These are phyloP conservation scores for Calliphora vicina DNA, from an alignment of 1,140 invertebrate genomes.

Conservation along the genomic window DNA sequence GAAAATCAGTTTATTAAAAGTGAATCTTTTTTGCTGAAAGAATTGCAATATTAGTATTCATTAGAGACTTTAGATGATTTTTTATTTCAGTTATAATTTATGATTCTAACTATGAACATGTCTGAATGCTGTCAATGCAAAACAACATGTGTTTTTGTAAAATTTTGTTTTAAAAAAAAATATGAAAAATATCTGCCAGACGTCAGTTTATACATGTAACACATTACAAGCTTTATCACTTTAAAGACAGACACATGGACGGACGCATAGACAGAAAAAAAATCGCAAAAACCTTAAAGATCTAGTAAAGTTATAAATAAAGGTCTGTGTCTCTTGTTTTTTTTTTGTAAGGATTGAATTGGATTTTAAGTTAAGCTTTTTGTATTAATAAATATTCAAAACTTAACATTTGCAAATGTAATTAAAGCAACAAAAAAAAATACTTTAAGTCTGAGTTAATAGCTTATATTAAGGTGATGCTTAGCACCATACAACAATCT, in stretches of 20 bases:
- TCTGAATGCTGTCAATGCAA: slow-evolving; percentile 15
- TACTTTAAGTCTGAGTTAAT: neutral
- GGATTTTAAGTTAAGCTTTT: neutral
- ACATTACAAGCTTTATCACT: slow-evolving; percentile 16
- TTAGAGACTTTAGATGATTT: neutral
- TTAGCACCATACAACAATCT: neutral
- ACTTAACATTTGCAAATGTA: slow-evolving; percentile 6
- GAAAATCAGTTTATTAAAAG: slow-evolving; percentile 1
- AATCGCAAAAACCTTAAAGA: neutral
- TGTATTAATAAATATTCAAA: neutral
- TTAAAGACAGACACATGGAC: neutral
- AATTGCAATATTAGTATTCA: slow-evolving; percentile 7
- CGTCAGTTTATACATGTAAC: slow-evolving; percentile 5
- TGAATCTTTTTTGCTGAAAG: neutral
- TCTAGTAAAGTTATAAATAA: neutral
- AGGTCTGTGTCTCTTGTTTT: neutral
- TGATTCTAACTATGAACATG: slow-evolving; percentile 16
- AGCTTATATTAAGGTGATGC: slow-evolving; percentile 9
- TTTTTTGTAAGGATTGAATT: neutral
- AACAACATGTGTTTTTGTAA: neutral
- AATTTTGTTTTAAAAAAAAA: neutral
- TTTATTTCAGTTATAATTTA: slow-evolving; percentile 11
- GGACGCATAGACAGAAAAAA: neutral
- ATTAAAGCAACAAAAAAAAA: neutral
- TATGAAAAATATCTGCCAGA: slow-evolving; percentile 13